A percentile compares a stretch with the other conserved stretches of the same genome.
Conservation (phyloP, 1,140 invertebrate species). For the Zaprionus africanus region DNA sequence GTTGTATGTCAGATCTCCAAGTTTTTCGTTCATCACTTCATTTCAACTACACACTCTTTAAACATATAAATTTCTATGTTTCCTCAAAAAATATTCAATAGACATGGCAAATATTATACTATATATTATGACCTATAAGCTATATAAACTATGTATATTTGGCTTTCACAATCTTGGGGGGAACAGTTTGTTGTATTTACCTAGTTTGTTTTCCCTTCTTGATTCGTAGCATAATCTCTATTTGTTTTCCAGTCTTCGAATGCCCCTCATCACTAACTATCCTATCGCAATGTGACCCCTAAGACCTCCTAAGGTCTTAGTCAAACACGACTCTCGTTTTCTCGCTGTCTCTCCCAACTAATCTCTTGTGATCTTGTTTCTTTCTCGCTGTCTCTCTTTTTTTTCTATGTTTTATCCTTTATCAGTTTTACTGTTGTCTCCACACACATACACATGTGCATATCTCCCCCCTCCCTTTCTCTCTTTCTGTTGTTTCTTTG, state of each 20-base stretch:
- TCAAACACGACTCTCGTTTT: background rate
- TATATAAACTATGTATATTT: too few relatives aligned
- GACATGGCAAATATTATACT: too few relatives aligned
- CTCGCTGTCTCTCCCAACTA: background rate
- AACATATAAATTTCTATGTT: too few relatives aligned
- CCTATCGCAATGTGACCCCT: constrained; percentile 4
- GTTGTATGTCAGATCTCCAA: too few relatives aligned
- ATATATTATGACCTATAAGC: too few relatives aligned
- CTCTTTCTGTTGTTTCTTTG: constrained; percentile 2
- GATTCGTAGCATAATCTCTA: background rate
- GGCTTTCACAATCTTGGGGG: too few relatives aligned
- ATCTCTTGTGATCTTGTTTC: background rate
- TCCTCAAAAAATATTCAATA: too few relatives aligned
- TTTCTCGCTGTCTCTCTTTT: background rate
- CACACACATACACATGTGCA: background rate
- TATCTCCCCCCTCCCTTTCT: background rate
- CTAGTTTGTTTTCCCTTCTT: background rate
- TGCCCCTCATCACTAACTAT: background rate
- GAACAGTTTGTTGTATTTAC: background rate
- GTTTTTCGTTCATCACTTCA: too few relatives aligned
- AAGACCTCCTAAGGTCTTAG: background rate
- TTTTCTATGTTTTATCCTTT: background rate
- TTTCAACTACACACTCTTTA: too few relatives aligned
- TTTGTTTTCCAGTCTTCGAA: background rate
- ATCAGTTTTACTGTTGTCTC: background rate